These are phyloP conservation scores for Leiothrix lutea DNA, from an alignment of 2,113 vertebrate genomes.

Conservation along the genomic window DNA sequence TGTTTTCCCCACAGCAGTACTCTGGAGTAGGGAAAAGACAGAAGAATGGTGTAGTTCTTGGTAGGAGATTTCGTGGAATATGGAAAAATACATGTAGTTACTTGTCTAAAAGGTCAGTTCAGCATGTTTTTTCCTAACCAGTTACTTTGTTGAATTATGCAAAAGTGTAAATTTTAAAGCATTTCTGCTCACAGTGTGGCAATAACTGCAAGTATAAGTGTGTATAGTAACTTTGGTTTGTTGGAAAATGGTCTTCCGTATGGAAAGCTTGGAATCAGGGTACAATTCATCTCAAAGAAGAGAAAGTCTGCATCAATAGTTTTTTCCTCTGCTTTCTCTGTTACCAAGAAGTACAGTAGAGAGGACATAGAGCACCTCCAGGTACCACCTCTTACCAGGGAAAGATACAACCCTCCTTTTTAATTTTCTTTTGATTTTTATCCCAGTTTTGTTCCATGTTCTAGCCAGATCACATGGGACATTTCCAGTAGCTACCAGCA, in stretches of 20 bases:
- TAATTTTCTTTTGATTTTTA: neutral
- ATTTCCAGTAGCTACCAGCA: neutral
- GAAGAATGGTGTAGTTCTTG: neutral
- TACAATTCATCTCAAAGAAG: neutral
- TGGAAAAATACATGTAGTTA: neutral
- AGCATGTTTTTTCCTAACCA: neutral
- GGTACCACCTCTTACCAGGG: neutral
- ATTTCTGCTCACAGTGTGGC: neutral
- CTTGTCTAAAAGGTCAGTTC: neutral
- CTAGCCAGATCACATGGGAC: neutral
- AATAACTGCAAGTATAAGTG: neutral
- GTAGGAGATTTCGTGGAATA: neutral
- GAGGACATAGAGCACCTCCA: neutral
- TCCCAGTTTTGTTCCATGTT: neutral
- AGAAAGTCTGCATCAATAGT: neutral
- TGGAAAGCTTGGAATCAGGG: neutral
- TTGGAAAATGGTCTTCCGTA: neutral
- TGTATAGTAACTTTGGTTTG: neutral
- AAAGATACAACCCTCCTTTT: neutral
- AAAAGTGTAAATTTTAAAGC: neutral
- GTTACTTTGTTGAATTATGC: neutral
- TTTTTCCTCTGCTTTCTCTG: neutral
- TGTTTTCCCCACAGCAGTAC: rapidly evolving
- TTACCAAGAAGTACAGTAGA: neutral
- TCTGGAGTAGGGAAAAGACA: neutral